These are phyloP conservation scores for Spicauda simplicius DNA, from an alignment of 2,888 invertebrate genomes.

Conservation along the genomic window DNA sequence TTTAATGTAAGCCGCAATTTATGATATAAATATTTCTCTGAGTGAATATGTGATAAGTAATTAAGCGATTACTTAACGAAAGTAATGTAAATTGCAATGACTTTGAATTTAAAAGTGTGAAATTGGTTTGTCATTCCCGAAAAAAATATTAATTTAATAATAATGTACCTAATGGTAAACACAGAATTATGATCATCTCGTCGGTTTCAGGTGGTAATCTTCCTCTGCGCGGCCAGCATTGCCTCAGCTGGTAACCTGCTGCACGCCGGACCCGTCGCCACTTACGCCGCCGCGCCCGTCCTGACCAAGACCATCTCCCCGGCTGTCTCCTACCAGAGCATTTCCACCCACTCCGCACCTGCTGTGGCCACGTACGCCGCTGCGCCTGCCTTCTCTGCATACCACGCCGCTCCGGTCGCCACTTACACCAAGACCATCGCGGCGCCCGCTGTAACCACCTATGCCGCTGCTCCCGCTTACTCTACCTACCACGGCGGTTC, in stretches of 20 bases:
- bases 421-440: conserved; percentile 48
- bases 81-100: too few relatives aligned
- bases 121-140: too few relatives aligned
- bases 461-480: conserved; percentile 36
- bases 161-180: too few relatives aligned
- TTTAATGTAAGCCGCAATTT: too few relatives aligned
- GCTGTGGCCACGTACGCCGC: conserved; percentile 51
- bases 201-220: conserved; percentile 72
- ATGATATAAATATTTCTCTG: too few relatives aligned
- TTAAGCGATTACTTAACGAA: too few relatives aligned
- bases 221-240: conserved; percentile 85
- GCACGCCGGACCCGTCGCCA: conserved; percentile 61
- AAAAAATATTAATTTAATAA: too few relatives aligned
- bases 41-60: too few relatives aligned
- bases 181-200: too few relatives aligned
- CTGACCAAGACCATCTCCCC: conserved; percentile 48
- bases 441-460: conserved; percentile 49
- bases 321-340: conserved; percentile 40
- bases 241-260: conserved; percentile 85
- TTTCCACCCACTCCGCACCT: conserved; percentile 40
- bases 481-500: conserved; percentile 51
- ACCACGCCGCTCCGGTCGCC: conserved; percentile 45
- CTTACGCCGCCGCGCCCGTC: conserved; percentile 53
- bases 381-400: conserved; percentile 42
- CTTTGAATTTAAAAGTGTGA: too few relatives aligned